Percentiles rank a stretch among this genome's conserved stretches.
phyloP scores from a whole-genome alignment of 2,888 invertebrate species.

The Rotaria macrura region DNA sequence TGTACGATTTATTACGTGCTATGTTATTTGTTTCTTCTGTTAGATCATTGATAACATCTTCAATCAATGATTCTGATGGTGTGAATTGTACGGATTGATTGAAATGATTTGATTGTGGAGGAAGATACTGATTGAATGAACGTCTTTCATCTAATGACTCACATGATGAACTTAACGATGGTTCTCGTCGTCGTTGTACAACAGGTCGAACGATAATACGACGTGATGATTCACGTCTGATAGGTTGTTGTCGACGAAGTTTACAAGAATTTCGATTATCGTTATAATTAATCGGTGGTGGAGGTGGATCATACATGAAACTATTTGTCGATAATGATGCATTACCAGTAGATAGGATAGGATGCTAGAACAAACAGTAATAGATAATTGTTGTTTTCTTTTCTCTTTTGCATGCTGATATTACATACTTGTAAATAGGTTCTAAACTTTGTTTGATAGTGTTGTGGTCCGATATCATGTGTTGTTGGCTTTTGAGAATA shows the following conservation, averaged over 20 bases:
- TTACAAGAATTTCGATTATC: slow-evolving; percentile 6
- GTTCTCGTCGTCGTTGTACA: slow-evolving; percentile 13
- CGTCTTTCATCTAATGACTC: neutral
- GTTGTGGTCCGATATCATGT: neutral
- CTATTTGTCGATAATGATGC: neutral
- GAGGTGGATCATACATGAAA: neutral
- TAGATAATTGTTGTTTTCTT: neutral
- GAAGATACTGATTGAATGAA: neutral
- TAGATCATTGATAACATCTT: neutral
- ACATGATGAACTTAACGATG: neutral
- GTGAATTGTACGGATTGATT: neutral
- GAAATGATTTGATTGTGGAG: neutral
- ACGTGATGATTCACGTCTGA: slow-evolving; percentile 9
- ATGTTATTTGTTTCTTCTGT: neutral
- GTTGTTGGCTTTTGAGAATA: neutral
- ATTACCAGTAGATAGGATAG: neutral
- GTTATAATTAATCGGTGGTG: neutral
- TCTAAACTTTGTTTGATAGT: neutral
- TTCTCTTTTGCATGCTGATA: neutral
- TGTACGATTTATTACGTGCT: neutral
- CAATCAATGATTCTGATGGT: neutral
- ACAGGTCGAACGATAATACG: neutral
- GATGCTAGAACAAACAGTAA: neutral
- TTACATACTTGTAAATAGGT: neutral
- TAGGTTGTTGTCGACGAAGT: neutral